Evolutionary conservation across 1,140 invertebrate species (phyloP), one percentile per base, ranked within the genome.

Genomic region (Pseudomyrmex concolor): DNA sequence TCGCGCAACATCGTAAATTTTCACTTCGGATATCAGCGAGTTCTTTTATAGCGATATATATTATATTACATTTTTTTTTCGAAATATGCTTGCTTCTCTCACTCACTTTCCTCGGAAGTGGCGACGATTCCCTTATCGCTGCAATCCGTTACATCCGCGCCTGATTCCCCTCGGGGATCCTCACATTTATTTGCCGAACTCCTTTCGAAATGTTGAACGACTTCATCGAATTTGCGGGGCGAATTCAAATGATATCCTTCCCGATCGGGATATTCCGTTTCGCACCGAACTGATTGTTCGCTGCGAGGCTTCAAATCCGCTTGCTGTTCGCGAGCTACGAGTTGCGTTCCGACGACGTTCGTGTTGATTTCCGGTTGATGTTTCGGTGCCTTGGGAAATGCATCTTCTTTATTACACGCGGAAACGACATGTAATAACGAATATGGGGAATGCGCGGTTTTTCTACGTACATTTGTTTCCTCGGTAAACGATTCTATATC

Each of bases 401-500:
- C 5, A 22, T 19, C 10, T 22, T 66, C 51, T 57, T 50, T 0
- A 25, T 67, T 77, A 1, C 34, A 34, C 34, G 3, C 34, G 34
- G 34, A 34, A 34, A 34, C 34, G 34, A 7, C 34, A 34, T 67
- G 55, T 19, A 12, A 12, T 19, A 17, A 2, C 51, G 45, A 48
- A 43, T 2, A 22, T 74, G 13, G 13, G 43, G 54, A 59, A 13
- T 48, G 2, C 22, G 15, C 19, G n/a, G 5, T 34, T 34, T 7
- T 10, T 25, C 55, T 60, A 88, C 57, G 0, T 87, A 88, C 86
- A 7, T 87, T 57, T 13, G 51, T 81, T 34, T 85, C 83, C 2
- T 70, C 54, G 9, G 45, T 22, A n/a, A 84, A 48, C 8, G 83
- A 87, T 60, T 64, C 86, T 13, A 54, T 73, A 13, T 73, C 83